Evolutionary conservation across 2,113 vertebrate species (phyloP).

Genomic region (Dasyprocta punctata): DNA sequence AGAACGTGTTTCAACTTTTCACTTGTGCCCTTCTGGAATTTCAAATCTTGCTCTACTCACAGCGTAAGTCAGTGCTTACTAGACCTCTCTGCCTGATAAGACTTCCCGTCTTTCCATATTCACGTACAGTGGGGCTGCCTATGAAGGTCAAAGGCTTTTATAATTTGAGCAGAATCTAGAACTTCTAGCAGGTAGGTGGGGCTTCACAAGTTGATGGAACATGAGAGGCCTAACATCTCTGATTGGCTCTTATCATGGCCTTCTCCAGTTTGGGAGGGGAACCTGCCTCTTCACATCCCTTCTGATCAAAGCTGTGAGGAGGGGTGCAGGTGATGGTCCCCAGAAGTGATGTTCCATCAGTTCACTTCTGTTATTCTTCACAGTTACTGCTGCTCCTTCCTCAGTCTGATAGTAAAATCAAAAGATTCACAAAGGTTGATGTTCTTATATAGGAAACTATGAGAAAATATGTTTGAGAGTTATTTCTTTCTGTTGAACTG

Average conservation of each 20-base stretch:
- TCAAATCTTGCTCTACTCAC: constrained; percentile 99
- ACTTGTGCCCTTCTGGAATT: constrained; percentile 98
- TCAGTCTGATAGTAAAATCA: constrained; percentile 39
- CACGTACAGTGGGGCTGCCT: not conserved
- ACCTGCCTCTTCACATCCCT: not conserved
- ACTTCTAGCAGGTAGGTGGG: not conserved
- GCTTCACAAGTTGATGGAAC: not conserved
- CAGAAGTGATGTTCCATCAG: not conserved
- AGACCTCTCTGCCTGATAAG: not conserved
- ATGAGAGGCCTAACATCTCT: not conserved
- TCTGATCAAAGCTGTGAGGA: constrained; percentile 36
- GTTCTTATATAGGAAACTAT: not conserved
- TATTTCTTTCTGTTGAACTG: constrained; percentile 54
- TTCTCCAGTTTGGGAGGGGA: constrained; percentile 12
- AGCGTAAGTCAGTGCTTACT: constrained; percentile 91
- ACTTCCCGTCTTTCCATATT: not conserved
- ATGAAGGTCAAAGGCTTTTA: not conserved
- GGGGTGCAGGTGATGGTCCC: not conserved
- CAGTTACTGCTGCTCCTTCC: constrained; percentile 28
- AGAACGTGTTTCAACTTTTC: constrained; percentile 98
- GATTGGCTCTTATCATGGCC: not conserved
- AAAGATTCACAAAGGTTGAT: not conserved
- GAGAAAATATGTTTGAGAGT: not conserved
- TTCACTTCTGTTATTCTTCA: not conserved
- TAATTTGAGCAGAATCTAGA: not conserved